Evolutionary conservation across 2,888 invertebrate species (phyloP).

Genomic region (Catotricha subobsoleta): DNA sequence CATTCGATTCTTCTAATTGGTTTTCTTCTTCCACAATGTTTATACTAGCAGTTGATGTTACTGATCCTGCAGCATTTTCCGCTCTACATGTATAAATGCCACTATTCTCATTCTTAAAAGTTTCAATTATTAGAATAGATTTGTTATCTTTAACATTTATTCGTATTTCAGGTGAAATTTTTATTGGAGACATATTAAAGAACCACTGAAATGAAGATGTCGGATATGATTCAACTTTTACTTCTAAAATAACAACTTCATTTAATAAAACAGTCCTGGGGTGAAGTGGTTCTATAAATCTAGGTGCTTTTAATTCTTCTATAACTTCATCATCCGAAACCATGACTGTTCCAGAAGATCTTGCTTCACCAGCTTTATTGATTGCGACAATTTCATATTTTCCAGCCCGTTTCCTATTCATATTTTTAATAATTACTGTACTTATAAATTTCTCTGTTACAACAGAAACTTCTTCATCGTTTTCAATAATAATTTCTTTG

Average conservation of each 20-base stretch:
- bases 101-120: conserved; percentile 45
- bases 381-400: conserved; percentile 76
- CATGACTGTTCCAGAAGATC: conserved; percentile 67
- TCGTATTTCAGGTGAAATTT: conserved; percentile 44
- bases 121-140: conserved; percentile 60
- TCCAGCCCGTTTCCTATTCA: conserved; percentile 58
- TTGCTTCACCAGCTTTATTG: conserved; percentile 57
- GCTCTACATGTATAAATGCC: conserved; percentile 76
- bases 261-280: conserved; percentile 53
- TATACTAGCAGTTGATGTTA: conserved; percentile 64
- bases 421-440: conserved; percentile 43
- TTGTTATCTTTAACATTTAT: conserved; percentile 55
- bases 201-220: conserved; percentile 78
- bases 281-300: conserved; percentile 50
- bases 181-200: conserved; percentile 51
- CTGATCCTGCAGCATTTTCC: conserved; percentile 76
- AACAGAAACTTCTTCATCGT: conserved; percentile 42
- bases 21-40: conserved; percentile 35
- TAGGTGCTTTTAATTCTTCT: conserved; percentile 47
- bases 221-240: conserved; percentile 56
- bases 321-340: conserved; percentile 42
- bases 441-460: conserved; percentile 42
- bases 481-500: conserved; percentile 47
- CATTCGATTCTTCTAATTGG: conserved; percentile 35
- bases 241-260: conserved; percentile 63